A percentile compares a stretch with the other conserved stretches of the same genome.
Conservation (phyloP, 1,140 invertebrate genomes). For the Megalopta genalis region DNA sequence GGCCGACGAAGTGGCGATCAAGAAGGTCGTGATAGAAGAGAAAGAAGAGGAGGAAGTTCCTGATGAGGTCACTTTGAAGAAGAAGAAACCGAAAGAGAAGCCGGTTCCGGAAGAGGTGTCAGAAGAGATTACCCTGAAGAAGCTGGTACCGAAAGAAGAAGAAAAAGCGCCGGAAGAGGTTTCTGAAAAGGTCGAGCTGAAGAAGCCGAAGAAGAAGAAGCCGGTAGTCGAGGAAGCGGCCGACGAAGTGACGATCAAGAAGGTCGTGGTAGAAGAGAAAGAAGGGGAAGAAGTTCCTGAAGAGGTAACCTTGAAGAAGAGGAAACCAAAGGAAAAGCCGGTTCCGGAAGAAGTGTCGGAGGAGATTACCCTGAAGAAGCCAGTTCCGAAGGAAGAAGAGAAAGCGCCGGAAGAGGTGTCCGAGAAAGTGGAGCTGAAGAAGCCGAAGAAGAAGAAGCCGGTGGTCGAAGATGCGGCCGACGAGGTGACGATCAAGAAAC, state of each 20-base stretch:
- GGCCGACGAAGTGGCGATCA: slow-evolving; percentile 54
- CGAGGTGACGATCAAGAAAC: slow-evolving; percentile 56
- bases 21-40: slow-evolving; percentile 53
- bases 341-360: slow-evolving; percentile 82
- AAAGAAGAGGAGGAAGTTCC: slow-evolving; percentile 68
- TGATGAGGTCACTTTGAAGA: slow-evolving; percentile 77
- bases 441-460: slow-evolving; percentile 68
- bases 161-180: background rate
- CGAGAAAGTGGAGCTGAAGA: slow-evolving; percentile 56
- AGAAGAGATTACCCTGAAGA: slow-evolving; percentile 65
- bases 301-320: slow-evolving; percentile 78
- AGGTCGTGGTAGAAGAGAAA: slow-evolving; percentile 49
- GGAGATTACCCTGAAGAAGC: slow-evolving; percentile 68
- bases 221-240: slow-evolving; percentile 62
- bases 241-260: slow-evolving; percentile 58
- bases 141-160: slow-evolving; percentile 70
- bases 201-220: slow-evolving; percentile 70
- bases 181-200: slow-evolving; percentile 54
- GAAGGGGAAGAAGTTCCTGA: slow-evolving; percentile 71
- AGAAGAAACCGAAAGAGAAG: slow-evolving; percentile 72
- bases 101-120: slow-evolving; percentile 82
- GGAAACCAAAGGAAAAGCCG: slow-evolving; percentile 69
- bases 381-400: slow-evolving; percentile 57
- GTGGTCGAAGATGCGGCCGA: slow-evolving; percentile 63
- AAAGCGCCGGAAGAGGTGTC: slow-evolving; percentile 51